Percentiles rank a stretch among this genome's conserved stretches.
phyloP scores from a whole-genome alignment of 53 echinoderm and acorn worm genomes.

The Echinometra lucunter region DNA sequence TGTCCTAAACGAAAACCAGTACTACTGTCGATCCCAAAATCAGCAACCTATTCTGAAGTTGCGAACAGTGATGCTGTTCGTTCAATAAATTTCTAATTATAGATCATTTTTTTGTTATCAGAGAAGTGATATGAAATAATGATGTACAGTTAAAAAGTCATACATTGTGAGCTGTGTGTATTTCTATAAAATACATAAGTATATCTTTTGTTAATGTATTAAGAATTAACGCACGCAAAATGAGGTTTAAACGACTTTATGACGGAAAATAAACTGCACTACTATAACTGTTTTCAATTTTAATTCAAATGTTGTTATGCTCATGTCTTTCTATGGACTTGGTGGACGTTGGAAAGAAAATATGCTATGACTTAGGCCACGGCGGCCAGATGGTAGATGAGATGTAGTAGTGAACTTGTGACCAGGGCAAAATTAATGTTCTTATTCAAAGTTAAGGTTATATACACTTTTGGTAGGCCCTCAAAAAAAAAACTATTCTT shows the following conservation, averaged over 20 bases:
- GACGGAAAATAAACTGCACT: not conserved
- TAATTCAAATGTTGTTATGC: not conserved
- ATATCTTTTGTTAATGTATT: not conserved
- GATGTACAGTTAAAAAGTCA: not conserved
- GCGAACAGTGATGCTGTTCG: not conserved
- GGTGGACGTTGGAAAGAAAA: not conserved
- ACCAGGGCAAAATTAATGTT: no score
- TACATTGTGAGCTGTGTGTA: not conserved
- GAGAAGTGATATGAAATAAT: not conserved
- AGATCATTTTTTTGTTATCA: not conserved
- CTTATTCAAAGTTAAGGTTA: no score
- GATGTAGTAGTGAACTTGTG: no score
- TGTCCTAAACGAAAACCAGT: constrained; percentile 47
- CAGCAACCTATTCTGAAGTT: not conserved
- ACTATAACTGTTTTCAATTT: not conserved
- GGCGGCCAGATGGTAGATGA: no score
- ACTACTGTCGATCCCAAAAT: constrained; percentile 13
- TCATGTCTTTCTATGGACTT: not conserved
- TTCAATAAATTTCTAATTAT: not conserved
- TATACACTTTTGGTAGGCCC: no score
- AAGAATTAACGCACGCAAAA: not conserved
- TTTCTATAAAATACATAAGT: no score
- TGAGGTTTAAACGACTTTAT: not conserved
- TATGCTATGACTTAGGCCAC: not conserved
- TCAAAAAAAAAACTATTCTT: no score